Conservation (phyloP, 2,113 vertebrate species). For the Procavia capensis region DNA sequence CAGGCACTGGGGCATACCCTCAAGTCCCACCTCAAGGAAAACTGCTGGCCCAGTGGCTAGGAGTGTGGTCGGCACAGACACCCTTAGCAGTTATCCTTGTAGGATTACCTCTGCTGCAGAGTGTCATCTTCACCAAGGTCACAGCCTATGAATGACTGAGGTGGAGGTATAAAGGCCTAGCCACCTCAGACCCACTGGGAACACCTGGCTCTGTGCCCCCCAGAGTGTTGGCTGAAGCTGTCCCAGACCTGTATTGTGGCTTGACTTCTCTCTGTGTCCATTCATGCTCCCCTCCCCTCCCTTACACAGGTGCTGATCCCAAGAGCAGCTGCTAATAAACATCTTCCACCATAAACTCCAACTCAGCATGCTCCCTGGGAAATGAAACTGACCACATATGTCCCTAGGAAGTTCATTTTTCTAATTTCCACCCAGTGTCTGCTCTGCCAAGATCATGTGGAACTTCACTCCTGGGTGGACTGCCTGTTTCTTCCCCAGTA, state of each 20-base stretch:
- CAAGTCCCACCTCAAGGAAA: neutral
- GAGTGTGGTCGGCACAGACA: too few species aligned
- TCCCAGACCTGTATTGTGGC: accelerated
- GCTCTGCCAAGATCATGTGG: neutral
- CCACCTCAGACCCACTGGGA: neutral
- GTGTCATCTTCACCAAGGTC: neutral
- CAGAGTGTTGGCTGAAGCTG: accelerated
- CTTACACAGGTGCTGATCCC: neutral
- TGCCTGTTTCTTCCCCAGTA: too few species aligned
- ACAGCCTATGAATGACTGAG: accelerated
- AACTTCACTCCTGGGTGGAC: neutral
- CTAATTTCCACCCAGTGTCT: neutral
- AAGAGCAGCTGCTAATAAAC: neutral
- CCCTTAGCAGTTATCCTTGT: neutral
- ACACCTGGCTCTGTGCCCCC: neutral
- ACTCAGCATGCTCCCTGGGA: neutral
- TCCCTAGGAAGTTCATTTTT: neutral
- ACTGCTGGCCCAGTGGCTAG: neutral
- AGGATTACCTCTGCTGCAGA: neutral
- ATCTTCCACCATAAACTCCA: neutral
- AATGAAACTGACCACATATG: neutral
- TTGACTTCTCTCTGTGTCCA: neutral
- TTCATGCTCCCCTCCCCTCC: neutral
- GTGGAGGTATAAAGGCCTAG: neutral
- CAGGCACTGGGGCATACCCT: too few species aligned